Evolutionary conservation across 92 coral and sea anemone species (phyloP).

Genomic region (Palythoa heliodiscus): DNA sequence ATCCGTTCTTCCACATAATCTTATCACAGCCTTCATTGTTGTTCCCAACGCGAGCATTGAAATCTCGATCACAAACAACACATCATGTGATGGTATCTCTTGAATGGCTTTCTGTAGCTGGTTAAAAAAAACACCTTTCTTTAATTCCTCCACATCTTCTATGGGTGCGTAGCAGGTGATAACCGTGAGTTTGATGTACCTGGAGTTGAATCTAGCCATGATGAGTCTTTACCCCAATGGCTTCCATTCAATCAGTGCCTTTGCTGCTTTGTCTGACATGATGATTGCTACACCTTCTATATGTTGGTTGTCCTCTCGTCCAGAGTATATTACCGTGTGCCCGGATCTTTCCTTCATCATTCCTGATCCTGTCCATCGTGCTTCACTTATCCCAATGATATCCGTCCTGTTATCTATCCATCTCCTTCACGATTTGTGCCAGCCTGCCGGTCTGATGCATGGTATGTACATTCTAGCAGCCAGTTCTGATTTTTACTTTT

Average conservation of each 20-base stretch:
- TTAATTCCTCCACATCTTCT: neutral
- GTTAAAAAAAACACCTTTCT: too few species aligned
- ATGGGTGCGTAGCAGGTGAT: conserved; percentile 30
- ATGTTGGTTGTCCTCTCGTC: too few species aligned
- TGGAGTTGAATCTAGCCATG: conserved; percentile 3
- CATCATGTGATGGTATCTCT: neutral
- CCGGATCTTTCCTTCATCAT: too few species aligned
- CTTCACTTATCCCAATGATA: too few species aligned
- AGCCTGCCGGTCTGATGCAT: neutral
- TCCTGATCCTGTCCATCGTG: too few species aligned
- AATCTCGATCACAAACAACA: neutral
- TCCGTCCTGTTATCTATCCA: neutral
- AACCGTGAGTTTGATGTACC: neutral
- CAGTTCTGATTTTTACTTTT: too few species aligned
- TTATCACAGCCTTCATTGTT: conserved; percentile 5
- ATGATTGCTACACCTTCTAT: too few species aligned
- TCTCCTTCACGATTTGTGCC: neutral
- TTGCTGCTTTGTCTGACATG: too few species aligned
- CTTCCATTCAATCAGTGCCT: neutral
- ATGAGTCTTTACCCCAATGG: too few species aligned
- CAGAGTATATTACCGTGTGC: too few species aligned
- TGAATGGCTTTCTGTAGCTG: neutral
- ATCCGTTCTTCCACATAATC: conserved; percentile 16
- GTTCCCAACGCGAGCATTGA: conserved; percentile 5
- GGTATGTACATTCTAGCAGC: too few species aligned